These are phyloP conservation scores for Zosterops hypoxanthus DNA, from an alignment of 2,113 vertebrate species.

Conservation along the genomic window DNA sequence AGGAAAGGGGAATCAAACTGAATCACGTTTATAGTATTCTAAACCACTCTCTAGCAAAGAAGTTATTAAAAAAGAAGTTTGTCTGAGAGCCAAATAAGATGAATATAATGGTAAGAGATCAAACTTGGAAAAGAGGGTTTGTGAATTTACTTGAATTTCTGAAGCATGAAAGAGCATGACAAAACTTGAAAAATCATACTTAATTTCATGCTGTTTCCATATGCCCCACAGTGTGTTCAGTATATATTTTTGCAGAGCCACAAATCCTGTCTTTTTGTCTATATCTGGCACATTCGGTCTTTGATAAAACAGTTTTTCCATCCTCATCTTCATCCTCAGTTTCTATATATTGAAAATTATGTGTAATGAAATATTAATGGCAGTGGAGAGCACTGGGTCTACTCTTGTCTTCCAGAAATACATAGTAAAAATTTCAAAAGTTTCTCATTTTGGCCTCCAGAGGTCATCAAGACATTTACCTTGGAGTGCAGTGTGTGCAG, in stretches of 20 bases:
- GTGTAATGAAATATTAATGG: not conserved
- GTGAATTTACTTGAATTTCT: not conserved
- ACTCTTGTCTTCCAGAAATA: not conserved
- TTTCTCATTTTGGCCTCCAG: not conserved
- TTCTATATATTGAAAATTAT: not conserved
- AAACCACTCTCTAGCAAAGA: not conserved
- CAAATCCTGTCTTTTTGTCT: not conserved
- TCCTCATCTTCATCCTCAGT: not conserved
- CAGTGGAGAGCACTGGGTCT: not conserved
- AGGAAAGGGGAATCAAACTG: not conserved
- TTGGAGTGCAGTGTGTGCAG: not conserved
- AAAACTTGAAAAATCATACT: not conserved
- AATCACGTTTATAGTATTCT: not conserved
- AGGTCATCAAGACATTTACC: not conserved
- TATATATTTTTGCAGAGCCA: not conserved
- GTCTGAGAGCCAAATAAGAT: not conserved
- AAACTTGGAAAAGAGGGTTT: not conserved
- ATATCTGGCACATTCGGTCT: not conserved
- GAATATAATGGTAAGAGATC: not conserved
- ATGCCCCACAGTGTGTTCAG: not conserved
- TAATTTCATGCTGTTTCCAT: not conserved
- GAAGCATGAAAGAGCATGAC: not conserved
- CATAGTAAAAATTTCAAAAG: not conserved
- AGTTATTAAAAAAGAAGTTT: not conserved
- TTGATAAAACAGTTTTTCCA: not conserved